Conservation (phyloP, 2,797 vertebrate genomes). For the Aphelocoma californica region DNA sequence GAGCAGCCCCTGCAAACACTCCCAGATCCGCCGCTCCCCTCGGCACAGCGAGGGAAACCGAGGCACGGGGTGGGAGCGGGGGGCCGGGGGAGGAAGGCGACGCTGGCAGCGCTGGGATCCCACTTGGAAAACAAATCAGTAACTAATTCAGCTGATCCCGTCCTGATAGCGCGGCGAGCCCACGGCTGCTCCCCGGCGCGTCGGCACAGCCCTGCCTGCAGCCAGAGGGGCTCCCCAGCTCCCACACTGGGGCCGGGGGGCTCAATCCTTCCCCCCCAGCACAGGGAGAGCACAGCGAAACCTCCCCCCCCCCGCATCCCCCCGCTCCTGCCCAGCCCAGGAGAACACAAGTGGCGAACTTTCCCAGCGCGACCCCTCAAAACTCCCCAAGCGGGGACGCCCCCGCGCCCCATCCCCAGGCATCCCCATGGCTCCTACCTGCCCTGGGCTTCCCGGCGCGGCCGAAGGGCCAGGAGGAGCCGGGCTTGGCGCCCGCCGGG, state of each 20-base stretch:
- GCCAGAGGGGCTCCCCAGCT: background rate
- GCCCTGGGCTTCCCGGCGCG: constrained; percentile 55
- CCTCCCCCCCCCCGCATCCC: background rate
- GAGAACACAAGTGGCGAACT: background rate
- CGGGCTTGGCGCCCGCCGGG: constrained; percentile 49
- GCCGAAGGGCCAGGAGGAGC: constrained; percentile 74
- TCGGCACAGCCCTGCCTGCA: background rate
- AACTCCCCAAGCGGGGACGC: background rate
- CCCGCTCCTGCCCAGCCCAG: background rate
- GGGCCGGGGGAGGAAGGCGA: background rate
- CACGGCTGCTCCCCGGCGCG: background rate
- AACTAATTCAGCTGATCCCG: background rate
- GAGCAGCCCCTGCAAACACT: background rate
- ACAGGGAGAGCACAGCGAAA: rapidly evolving
- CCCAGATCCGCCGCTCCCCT: background rate
- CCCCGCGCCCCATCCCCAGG: background rate
- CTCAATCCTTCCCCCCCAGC: background rate
- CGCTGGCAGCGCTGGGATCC: background rate
- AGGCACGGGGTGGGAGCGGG: background rate
- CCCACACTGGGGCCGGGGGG: rapidly evolving
- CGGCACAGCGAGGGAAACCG: background rate
- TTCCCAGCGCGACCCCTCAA: rapidly evolving
- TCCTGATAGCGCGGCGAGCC: background rate
- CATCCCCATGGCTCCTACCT: constrained; percentile 51
- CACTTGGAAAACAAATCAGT: background rate